Base-by-base conservation (phyloP, 2,113 vertebrate species). In the Heterochromis multidens region DNA sequence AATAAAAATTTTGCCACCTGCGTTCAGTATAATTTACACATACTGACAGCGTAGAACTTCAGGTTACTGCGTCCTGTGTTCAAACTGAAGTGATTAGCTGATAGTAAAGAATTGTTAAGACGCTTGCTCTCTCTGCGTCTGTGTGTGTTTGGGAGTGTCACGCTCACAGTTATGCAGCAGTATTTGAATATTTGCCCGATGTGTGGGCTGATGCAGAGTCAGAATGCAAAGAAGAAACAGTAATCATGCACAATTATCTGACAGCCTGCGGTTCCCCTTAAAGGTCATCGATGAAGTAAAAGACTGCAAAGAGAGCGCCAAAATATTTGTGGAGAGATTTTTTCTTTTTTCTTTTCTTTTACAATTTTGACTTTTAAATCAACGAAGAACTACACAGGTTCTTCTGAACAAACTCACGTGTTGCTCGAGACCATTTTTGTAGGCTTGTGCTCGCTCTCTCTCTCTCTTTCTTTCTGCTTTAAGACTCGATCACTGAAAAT, bases 181-280 rank as follows among this genome's bases (percentile, higher is more conserved):
- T 59, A 91, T 94, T 90, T 92, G 91, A 93, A 93, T 94, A 93
- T 93, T 86, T 86, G 91, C 91, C 88, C 80, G 77, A 81, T 87
- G 93, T 93, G 93, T 94, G 92, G 94, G 94, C 81, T 81, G 92
- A 91, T 91, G 89, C 89, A 91, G 84, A 92, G 91, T 93, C 93
- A 94, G 80, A 94, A 93, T 94, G 93, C 92, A 93, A 94, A 93
- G 77, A 88, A 86, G 88, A 92, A 85, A 81, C 81, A 81, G 90
- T 88, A 90, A 92, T 92, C 91, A 91, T 81, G 83, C 80, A 16
- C 76, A 90, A 88, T 92, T 86, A 90, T 95, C 82, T 93, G 93
- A 90, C 86, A 85, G 74, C 87, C 57, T 91, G 87, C 61, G 89
- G 88, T 92, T 90, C 63, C 23, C 17, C 86, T 84, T 84, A 92